Evolutionary conservation across 2,797 vertebrate species (phyloP).

Genomic region (Cetoscarus ocellatus): DNA sequence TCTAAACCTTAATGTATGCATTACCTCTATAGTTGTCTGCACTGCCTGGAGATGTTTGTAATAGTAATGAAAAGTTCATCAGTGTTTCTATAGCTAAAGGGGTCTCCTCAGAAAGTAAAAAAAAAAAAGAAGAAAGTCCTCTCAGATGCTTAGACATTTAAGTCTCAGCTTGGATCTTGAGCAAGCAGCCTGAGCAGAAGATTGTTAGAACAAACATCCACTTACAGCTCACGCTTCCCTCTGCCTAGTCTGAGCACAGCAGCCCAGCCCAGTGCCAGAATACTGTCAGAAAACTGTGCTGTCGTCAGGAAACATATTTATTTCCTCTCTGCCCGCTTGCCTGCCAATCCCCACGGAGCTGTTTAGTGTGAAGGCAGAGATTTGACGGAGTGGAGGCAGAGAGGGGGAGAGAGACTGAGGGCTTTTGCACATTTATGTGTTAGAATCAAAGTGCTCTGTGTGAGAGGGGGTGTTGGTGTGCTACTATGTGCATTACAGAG

Average conservation of each 20-base stretch:
- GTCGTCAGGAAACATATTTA: conserved; percentile 86
- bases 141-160: conserved; percentile 55
- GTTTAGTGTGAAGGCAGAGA: conserved; percentile 80
- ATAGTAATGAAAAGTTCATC: conserved; percentile 59
- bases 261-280: conserved; percentile 72
- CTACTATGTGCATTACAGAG: conserved; percentile 28
- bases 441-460: conserved; percentile 79
- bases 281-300: conserved; percentile 81
- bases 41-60: conserved; percentile 58
- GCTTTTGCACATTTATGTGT: conserved; percentile 77
- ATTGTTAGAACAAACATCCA: conserved; percentile 71
- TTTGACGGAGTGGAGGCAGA: conserved; percentile 79
- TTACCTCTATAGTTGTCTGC: conserved; percentile 26
- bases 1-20: conserved; percentile 44
- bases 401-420: conserved; percentile 42
- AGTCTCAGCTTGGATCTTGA: conserved; percentile 47
- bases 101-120: conserved; percentile 38
- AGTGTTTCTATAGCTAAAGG: conserved; percentile 45
- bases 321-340: conserved; percentile 79
- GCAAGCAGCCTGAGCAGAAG: conserved; percentile 50
- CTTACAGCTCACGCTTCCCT: conserved; percentile 61
- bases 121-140: conserved; percentile 13
- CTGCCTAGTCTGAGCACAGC: conserved; percentile 66
- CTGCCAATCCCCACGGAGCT: conserved; percentile 78
- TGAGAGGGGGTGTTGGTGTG: conserved; percentile 52